Evolutionary conservation across 2,888 invertebrate genomes (phyloP).

Genomic region (Dinocampus coccinellae): DNA sequence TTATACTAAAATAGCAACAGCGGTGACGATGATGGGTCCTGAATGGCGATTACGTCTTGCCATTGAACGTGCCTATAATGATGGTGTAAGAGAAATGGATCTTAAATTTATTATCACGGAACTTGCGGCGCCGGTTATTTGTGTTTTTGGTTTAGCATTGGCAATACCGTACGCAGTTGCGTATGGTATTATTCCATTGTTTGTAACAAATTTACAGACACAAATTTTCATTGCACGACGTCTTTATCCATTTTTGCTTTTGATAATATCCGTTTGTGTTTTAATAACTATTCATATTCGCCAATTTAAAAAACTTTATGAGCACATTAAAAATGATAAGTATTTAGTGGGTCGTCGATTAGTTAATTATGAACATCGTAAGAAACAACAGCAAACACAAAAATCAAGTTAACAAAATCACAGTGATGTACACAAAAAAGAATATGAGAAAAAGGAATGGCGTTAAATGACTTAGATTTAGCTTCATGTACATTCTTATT

Average conservation of each 20-base stretch:
- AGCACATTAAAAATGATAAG: constrained; percentile 99
- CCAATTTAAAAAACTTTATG: constrained; percentile 94
- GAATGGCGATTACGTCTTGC: constrained; percentile 94
- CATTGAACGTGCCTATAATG: constrained; percentile 93
- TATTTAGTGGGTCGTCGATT: constrained; percentile 96
- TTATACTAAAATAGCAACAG: constrained; percentile 97
- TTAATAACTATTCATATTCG: constrained; percentile 88
- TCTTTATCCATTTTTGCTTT: constrained; percentile 90
- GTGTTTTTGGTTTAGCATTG: constrained; percentile 89
- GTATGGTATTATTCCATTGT: constrained; percentile 80
- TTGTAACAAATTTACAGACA: constrained; percentile 75
- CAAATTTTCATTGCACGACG: constrained; percentile 85
- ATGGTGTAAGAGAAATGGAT: constrained; percentile 94
- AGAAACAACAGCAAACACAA: constrained; percentile 70
- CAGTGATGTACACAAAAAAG: constrained; percentile 12
- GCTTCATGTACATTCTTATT: constrained; percentile 60
- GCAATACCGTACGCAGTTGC: constrained; percentile 94
- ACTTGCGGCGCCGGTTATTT: constrained; percentile 90
- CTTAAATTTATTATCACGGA: constrained; percentile 87
- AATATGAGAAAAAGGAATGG: neutral
- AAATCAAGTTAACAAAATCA: constrained; percentile 55
- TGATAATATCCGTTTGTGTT: constrained; percentile 77
- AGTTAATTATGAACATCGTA: constrained; percentile 95
- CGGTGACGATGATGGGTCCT: constrained; percentile 97
- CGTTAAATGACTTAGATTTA: constrained; percentile 45